Evolutionary conservation across 30 jellyfish, hydroid and myxozoan genomes (phyloP).

Genomic region (Pelagia noctiluca): DNA sequence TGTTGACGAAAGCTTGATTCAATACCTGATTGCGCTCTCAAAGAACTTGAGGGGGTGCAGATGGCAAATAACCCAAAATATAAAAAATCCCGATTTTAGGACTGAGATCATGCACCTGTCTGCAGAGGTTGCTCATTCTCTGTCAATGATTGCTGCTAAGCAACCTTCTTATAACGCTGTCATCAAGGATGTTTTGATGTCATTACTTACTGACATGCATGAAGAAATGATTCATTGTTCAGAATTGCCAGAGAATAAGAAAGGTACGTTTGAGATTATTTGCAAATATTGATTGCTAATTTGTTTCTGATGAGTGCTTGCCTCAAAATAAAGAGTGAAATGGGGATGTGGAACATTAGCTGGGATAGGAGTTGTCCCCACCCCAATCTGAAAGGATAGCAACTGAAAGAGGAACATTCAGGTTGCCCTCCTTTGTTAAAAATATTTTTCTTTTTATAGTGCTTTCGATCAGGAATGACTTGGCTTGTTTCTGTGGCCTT

Average conservation of each 20-base stretch:
- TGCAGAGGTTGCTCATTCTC: conserved; percentile 32
- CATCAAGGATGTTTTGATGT: background rate
- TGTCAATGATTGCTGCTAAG: conserved; percentile 29
- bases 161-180: conserved; percentile 15
- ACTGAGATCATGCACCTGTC: conserved; percentile 41
- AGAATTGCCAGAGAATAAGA: conserved; percentile 42
- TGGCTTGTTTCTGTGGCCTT: conserved; percentile 62
- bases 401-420: background rate
- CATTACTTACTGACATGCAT: conserved; percentile 31
- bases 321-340: background rate
- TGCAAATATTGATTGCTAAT: no score
- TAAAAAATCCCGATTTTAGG: conserved; percentile 3
- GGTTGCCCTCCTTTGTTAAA: background rate
- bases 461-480: conserved; percentile 27
- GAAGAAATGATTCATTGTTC: conserved; percentile 49
- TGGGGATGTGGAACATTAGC: background rate
- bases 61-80: conserved; percentile 65
- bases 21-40: conserved; percentile 62
- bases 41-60: conserved; percentile 50
- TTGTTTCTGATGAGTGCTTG: background rate
- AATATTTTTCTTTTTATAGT: conserved; percentile 8
- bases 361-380: background rate
- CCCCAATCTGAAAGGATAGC: background rate
- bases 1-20: conserved; percentile 52
- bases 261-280: conserved; percentile 12